A percentile compares a stretch with the other conserved stretches of the same genome.
Evolutionary conservation across 2,113 vertebrate genomes (phyloP).

Genomic region (Corythoichthys haematopterus): DNA sequence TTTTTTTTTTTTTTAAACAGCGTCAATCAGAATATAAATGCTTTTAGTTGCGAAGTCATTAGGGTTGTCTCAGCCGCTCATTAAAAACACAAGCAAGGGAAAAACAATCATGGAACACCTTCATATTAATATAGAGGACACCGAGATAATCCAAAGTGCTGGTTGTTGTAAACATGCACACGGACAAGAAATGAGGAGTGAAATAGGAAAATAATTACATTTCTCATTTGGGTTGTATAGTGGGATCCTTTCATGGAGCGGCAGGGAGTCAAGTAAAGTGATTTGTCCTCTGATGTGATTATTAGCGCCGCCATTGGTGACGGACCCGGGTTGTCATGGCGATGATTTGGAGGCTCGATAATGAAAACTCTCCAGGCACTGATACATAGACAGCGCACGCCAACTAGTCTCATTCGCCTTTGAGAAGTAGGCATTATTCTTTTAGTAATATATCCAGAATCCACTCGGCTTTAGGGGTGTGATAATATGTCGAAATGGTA

Average conservation of each 20-base stretch:
- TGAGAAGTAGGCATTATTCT: constrained; percentile 60
- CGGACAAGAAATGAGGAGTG: neutral
- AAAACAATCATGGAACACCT: constrained; percentile 47
- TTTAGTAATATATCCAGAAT: constrained; percentile 40
- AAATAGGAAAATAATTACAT: neutral
- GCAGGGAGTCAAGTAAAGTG: constrained; percentile 27
- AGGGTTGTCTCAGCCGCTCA: constrained; percentile 50
- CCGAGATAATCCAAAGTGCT: constrained; percentile 28
- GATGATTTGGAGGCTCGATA: constrained; percentile 49
- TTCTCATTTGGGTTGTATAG: neutral
- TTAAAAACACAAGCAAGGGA: constrained; percentile 46
- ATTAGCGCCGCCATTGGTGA: constrained; percentile 50
- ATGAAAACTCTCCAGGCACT: constrained; percentile 43
- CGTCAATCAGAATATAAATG: constrained; percentile 43
- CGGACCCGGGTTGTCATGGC: constrained; percentile 54
- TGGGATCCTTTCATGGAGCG: constrained; percentile 7
- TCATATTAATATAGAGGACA: constrained; percentile 38
- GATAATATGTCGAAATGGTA: too few species aligned
- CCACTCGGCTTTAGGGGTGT: too few species aligned
- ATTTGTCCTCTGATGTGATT: constrained; percentile 47
- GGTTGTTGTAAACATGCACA: neutral
- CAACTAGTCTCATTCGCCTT: constrained; percentile 68
- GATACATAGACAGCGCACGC: constrained; percentile 8
- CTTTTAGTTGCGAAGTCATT: constrained; percentile 44
- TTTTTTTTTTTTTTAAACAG: constrained; percentile 9